phyloP scores from a whole-genome alignment of 1,140 invertebrate species.

The Parasteatoda tepidariorum region DNA sequence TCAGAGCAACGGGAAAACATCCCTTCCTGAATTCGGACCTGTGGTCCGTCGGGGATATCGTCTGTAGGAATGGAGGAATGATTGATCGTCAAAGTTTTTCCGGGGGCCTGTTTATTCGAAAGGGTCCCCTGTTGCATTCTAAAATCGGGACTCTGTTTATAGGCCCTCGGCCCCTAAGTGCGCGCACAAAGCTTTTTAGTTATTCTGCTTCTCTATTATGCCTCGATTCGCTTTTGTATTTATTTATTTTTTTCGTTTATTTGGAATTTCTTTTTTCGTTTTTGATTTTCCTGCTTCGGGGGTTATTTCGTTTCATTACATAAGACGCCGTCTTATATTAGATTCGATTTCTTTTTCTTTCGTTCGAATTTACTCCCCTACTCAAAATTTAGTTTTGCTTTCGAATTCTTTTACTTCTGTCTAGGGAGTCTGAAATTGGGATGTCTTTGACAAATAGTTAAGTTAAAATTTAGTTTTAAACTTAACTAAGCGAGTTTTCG shows the following conservation, averaged over 20 bases:
- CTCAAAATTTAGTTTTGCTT: no score
- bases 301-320: conserved; percentile 55
- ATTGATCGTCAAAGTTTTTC: conserved; percentile 60
- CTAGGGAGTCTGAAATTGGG: no score
- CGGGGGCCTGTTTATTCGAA: conserved; percentile 59
- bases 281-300: conserved; percentile 41
- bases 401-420: no score
- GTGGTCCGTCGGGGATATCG: conserved; percentile 24
- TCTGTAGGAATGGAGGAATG: conserved; percentile 27
- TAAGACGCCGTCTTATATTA: conserved; percentile 53
- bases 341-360: conserved; percentile 17
- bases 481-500: no score
- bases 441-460: no score
- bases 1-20: conserved; percentile 48
- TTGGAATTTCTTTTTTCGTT: background rate
- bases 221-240: conserved; percentile 38
- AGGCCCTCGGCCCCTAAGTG: background rate
- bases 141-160: conserved; percentile 12
- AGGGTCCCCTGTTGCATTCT: conserved; percentile 60
- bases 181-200: conserved; percentile 28
- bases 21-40: conserved; percentile 58
- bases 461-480: no score
- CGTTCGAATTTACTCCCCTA: no score
- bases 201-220: conserved; percentile 48
- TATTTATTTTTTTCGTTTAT: background rate